phyloP scores from a whole-genome alignment of 2,888 invertebrate genomes.

The Cyaniris semiargus region DNA sequence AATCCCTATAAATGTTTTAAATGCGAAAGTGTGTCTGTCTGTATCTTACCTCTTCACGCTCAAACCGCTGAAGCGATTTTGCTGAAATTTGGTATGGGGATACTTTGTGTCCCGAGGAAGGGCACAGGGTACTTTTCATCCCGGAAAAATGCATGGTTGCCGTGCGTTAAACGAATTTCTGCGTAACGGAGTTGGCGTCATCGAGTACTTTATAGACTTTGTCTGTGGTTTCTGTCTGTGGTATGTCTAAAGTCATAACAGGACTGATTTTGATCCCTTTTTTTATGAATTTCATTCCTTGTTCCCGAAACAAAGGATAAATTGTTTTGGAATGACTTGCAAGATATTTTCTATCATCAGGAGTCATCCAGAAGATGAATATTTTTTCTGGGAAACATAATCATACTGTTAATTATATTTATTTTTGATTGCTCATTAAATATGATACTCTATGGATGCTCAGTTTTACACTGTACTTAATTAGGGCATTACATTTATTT shows the following conservation, averaged over 20 bases:
- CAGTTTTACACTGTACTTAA: not conserved
- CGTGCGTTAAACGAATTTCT: not conserved
- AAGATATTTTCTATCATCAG: not conserved
- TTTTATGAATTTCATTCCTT: not conserved
- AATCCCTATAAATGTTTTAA: too few relatives aligned
- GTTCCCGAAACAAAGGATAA: conserved; percentile 4
- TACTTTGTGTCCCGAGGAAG: too few relatives aligned
- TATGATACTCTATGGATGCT: not conserved
- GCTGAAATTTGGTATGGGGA: too few relatives aligned
- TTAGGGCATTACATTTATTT: not conserved
- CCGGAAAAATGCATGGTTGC: too few relatives aligned
- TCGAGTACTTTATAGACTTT: not conserved
- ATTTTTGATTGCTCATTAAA: conserved; percentile 1
- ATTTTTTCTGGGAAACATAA: not conserved
- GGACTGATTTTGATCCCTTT: not conserved
- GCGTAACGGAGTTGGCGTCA: too few relatives aligned
- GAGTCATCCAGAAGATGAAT: not conserved
- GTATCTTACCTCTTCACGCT: too few relatives aligned
- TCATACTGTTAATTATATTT: not conserved
- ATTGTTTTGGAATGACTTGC: conserved; percentile 1
- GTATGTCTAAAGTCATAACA: not conserved
- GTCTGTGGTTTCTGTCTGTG: not conserved
- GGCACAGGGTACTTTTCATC: too few relatives aligned
- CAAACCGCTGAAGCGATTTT: too few relatives aligned
- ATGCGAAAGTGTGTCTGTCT: too few relatives aligned